phyloP scores from a whole-genome alignment of 2,113 vertebrate species.

The Chionis minor region DNA sequence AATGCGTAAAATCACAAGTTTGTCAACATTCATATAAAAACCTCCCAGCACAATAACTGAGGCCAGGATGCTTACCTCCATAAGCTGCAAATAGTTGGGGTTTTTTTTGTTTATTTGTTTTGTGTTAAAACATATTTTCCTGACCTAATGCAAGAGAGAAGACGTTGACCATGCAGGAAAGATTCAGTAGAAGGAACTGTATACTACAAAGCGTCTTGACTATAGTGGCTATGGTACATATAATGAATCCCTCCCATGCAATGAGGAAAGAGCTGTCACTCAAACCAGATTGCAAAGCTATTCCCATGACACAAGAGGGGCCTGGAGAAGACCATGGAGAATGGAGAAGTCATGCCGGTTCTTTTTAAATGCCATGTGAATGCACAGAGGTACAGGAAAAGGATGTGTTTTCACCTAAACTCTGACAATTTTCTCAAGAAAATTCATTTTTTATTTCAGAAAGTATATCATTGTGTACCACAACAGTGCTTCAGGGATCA shows the following conservation, averaged over 20 bases:
- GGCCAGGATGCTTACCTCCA: background rate
- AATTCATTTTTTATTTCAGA: background rate
- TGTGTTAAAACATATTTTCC: background rate
- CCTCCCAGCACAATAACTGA: background rate
- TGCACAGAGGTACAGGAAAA: background rate
- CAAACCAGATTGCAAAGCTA: background rate
- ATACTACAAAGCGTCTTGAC: no score
- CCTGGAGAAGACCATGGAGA: accelerated
- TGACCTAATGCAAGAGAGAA: background rate
- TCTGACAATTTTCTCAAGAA: background rate
- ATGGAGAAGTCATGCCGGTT: background rate
- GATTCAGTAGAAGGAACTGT: background rate
- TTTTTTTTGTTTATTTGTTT: background rate
- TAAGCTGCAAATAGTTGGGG: background rate
- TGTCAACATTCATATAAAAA: background rate
- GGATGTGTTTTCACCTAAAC: background rate
- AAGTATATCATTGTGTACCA: accelerated
- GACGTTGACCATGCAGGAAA: background rate
- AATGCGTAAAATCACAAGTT: background rate
- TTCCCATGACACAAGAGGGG: accelerated
- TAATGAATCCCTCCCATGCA: background rate
- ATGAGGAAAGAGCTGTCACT: background rate
- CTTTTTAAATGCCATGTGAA: background rate
- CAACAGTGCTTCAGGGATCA: background rate
- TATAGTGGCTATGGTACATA: no score